phyloP scores from a whole-genome alignment of 2,113 vertebrate species.

The Gallinago undulata region DNA sequence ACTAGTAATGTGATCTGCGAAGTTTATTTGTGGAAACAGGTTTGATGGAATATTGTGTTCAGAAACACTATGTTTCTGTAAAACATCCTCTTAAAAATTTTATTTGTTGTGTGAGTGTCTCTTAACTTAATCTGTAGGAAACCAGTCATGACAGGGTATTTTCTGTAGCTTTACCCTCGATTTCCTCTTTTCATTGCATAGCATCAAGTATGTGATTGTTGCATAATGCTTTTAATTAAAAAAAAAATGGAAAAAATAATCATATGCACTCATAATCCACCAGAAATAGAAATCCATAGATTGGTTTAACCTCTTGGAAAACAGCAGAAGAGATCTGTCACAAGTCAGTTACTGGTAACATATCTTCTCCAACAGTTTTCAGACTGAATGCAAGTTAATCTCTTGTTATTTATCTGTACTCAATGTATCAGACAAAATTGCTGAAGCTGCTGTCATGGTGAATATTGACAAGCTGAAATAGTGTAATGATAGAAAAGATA shows the following conservation, averaged over 20 bases:
- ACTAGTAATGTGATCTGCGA: not conserved
- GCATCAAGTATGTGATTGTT: not conserved
- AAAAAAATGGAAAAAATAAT: not conserved
- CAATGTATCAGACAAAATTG: slow-evolving; percentile 43
- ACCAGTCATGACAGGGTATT: not conserved
- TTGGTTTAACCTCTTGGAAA: slow-evolving; percentile 52
- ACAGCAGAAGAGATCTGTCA: slow-evolving; percentile 29
- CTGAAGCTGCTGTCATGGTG: slow-evolving; percentile 27
- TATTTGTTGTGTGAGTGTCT: not conserved
- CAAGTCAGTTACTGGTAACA: slow-evolving; percentile 65
- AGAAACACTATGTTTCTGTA: not conserved
- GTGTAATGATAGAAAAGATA: not conserved
- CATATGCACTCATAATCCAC: not conserved
- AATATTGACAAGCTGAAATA: slow-evolving; percentile 59
- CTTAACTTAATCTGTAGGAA: not conserved
- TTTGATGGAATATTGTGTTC: not conserved
- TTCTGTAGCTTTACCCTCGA: not conserved
- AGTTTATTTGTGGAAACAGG: not conserved
- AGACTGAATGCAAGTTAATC: slow-evolving; percentile 53
- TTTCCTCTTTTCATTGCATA: not conserved
- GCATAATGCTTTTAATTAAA: not conserved
- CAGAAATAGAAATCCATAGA: slow-evolving; percentile 21
- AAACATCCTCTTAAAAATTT: not conserved
- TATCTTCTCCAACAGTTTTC: slow-evolving; percentile 48
- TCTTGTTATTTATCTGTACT: slow-evolving; percentile 50